Base-by-base conservation (phyloP, 2,797 vertebrate genomes). In the Sebastes goodei region DNA sequence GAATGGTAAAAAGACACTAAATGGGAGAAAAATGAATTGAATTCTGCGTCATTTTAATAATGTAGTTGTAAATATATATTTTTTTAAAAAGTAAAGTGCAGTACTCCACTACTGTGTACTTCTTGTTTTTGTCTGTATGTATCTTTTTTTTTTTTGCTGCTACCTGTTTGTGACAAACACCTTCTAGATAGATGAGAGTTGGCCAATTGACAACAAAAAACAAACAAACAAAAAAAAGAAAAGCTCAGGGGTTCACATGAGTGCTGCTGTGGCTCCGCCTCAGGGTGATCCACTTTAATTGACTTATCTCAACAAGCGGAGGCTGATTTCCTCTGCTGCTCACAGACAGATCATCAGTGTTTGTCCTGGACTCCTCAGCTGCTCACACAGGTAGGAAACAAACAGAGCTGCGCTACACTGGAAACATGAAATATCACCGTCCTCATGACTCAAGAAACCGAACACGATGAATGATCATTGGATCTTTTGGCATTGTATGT, bases 221-320 rank as follows among this genome's bases (percentile, higher is more conserved):
- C 10, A 7, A 61, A 33, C 12, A 9, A 20, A 2, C 32, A n/a
- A 25, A 23, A 20, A 14, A 23, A 11, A 2, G n/a, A 38, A 57
- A 25, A 67, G 71, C 38, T 78, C 59, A 49, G 74, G 32, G 25
- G 23, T 74, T 87, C 74, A 87, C 71, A 35, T 11, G 74, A 30
- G n/a, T 35, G 68, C 17, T 56, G 68, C 21, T 30, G 67, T 82
- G 33, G 78, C 92, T 89, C 91, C 88, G 35, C 90, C 89, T 68
- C 75, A 42, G 32, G 12, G 25, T 80, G 82, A 92, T 89, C 86
- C 86, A 35, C 2, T 55, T 87, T 94, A 95, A 94, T 89, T 87
- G 93, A 89, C 90, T 95, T 90, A 94, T 49, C 77, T 55, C 42
- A 62, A 68, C 59, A 57, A 77, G 64, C 52, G 77, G 85, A 89